Percentiles rank a stretch among this genome's conserved stretches.
Conservation (phyloP, 2,797 vertebrate species). For the Danio aesculapii region DNA sequence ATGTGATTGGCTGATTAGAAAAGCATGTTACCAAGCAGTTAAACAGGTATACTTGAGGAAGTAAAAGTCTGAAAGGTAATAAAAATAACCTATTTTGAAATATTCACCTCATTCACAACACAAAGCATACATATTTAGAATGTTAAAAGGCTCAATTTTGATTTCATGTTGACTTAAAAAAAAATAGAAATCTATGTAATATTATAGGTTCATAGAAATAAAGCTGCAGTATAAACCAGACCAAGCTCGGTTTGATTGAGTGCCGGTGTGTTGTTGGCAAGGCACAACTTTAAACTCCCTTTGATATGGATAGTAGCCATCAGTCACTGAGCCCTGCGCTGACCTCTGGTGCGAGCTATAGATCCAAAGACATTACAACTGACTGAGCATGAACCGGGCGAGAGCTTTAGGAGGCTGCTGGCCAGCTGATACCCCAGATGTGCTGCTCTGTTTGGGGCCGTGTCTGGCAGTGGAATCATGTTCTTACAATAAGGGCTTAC, state of each 20-base stretch:
- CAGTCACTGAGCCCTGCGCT: conserved; percentile 30
- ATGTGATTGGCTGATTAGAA: too few relatives aligned
- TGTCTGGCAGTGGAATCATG: conserved; percentile 33
- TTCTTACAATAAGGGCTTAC: conserved; percentile 41
- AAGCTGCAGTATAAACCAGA: conserved; percentile 18
- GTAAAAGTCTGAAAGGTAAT: not conserved
- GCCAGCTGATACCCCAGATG: conserved; percentile 75
- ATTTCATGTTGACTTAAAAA: not conserved
- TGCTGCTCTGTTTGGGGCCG: conserved; percentile 66
- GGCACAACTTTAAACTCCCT: conserved; percentile 33
- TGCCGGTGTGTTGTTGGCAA: conserved; percentile 7
- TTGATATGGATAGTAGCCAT: conserved; percentile 45
- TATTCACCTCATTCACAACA: not conserved
- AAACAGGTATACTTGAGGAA: too few relatives aligned
- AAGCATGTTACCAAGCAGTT: too few relatives aligned
- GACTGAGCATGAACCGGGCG: conserved; percentile 52
- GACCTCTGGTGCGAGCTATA: conserved; percentile 31
- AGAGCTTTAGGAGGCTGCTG: conserved; percentile 61
- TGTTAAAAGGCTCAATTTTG: not conserved
- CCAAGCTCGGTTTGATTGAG: conserved; percentile 38
- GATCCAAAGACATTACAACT: conserved; percentile 33
- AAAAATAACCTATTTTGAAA: not conserved
- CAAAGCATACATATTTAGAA: not conserved
- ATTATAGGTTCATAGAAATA: conserved; percentile 28
- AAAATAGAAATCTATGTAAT: conserved; percentile 8